Evolutionary conservation across 1,140 invertebrate species (phyloP).

Genomic region (Apis dorsata): DNA sequence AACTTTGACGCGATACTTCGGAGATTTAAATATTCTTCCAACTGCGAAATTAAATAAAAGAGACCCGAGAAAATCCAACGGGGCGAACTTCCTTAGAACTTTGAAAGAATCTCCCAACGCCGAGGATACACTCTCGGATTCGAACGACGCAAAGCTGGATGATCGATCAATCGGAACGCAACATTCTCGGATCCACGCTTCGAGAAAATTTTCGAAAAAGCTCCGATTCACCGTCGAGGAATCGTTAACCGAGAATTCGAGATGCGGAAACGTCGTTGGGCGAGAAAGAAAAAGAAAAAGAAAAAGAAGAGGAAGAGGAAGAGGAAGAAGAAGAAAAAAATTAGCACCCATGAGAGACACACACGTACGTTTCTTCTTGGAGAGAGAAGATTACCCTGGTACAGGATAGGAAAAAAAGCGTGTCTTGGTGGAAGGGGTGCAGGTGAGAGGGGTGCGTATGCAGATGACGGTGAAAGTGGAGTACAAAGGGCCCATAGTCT

Average conservation of each 20-base stretch:
- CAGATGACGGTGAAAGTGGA: constrained; percentile 75
- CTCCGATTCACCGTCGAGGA: background rate
- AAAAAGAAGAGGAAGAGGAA: background rate
- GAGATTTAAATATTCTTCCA: no score
- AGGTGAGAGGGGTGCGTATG: constrained; percentile 70
- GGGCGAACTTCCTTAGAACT: no score
- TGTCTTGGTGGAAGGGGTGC: constrained; percentile 7
- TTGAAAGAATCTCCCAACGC: no score
- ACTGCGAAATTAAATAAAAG: no score
- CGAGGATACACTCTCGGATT: no score
- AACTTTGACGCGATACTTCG: no score
- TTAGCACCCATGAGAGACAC: constrained; percentile 54
- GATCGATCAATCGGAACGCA: no score
- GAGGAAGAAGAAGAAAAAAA: constrained; percentile 21
- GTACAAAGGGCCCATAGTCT: constrained; percentile 79
- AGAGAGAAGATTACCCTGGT: background rate
- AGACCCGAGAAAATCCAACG: no score
- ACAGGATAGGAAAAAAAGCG: background rate
- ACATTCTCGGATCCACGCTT: no score
- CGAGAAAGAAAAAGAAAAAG: background rate
- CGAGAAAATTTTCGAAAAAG: no score
- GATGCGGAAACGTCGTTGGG: no score
- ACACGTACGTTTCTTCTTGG: constrained; percentile 43
- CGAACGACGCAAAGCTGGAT: no score
- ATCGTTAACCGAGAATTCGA: constrained; percentile 46